These are phyloP conservation scores for Luidia sarsii DNA, from an alignment of 53 echinoderm and acorn worm genomes.

Conservation along the genomic window DNA sequence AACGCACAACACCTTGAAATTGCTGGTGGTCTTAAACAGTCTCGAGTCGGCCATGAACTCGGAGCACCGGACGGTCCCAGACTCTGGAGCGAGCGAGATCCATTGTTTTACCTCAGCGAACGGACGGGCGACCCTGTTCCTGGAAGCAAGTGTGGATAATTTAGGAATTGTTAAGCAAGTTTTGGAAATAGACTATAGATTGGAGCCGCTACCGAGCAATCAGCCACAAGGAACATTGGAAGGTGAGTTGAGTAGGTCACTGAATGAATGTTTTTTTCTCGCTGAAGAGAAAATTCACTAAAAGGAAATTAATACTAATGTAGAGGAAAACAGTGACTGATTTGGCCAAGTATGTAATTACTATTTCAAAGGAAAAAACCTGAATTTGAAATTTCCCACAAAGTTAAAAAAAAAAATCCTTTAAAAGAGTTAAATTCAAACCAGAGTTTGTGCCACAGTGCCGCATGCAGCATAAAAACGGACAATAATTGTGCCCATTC, in stretches of 20 bases:
- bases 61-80: conserved; percentile 31
- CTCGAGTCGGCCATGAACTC: neutral
- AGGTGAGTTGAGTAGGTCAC: conserved; percentile 49
- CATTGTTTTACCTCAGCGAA: conserved; percentile 78
- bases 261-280: too few species aligned
- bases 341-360: too few species aligned
- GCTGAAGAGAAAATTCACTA: too few species aligned
- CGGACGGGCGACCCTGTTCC: conserved; percentile 78
- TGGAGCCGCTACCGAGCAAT: conserved; percentile 68
- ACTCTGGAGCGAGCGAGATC: conserved; percentile 59
- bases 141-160: conserved; percentile 65
- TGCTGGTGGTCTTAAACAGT: conserved; percentile 52
- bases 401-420: too few species aligned
- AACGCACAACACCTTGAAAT: conserved; percentile 44
- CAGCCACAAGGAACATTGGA: conserved; percentile 26
- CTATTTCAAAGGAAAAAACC: too few species aligned
- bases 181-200: conserved; percentile 67
- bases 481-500: conserved; percentile 42
- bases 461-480: too few species aligned
- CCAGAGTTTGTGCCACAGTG: too few species aligned
- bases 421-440: too few species aligned
- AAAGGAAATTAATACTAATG: too few species aligned
- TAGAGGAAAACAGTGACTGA: too few species aligned
- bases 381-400: too few species aligned
- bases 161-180: conserved; percentile 61